These are phyloP conservation scores for Heterodera schachtii DNA, from an alignment of 1,140 invertebrate species.

Conservation along the genomic window DNA sequence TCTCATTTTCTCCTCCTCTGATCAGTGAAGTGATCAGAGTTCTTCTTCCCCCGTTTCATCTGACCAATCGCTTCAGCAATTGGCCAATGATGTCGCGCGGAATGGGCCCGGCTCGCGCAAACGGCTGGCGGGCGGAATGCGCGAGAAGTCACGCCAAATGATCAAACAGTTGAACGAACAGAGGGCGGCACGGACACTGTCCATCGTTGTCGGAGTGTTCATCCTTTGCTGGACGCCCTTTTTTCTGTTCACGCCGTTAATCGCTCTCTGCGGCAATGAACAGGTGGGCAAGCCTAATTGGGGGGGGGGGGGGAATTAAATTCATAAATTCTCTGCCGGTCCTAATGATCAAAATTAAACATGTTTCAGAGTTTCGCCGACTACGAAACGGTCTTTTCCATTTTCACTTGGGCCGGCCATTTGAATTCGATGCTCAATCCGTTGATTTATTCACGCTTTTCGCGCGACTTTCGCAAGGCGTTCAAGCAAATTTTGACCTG, in stretches of 20 bases:
- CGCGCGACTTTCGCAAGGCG: conserved; percentile 61
- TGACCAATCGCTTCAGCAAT: not conserved
- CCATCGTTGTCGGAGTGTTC: conserved; percentile 93
- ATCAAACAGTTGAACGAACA: conserved; percentile 65
- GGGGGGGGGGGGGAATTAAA: not conserved
- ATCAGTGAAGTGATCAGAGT: too few relatives aligned
- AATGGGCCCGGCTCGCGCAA: conserved; percentile 28
- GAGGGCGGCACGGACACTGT: conserved; percentile 81
- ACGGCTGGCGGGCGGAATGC: conserved; percentile 43
- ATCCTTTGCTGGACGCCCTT: conserved; percentile 94
- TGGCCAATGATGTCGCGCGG: conserved; percentile 10
- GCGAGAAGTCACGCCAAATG: conserved; percentile 65
- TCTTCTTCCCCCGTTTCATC: too few relatives aligned
- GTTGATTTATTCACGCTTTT: conserved; percentile 62
- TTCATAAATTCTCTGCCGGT: not conserved
- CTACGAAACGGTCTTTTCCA: conserved; percentile 79
- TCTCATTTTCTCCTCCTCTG: too few relatives aligned
- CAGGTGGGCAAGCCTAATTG: not conserved
- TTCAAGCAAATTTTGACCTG: conserved; percentile 66
- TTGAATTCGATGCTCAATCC: conserved; percentile 78
- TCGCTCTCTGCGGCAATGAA: conserved; percentile 76
- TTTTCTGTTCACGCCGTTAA: conserved; percentile 88
- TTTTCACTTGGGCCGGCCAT: conserved; percentile 98
- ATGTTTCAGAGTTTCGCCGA: conserved; percentile 64
- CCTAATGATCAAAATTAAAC: too few relatives aligned